These are phyloP conservation scores for Cantharis nigra DNA, from an alignment of 2,888 invertebrate genomes.

Conservation along the genomic window DNA sequence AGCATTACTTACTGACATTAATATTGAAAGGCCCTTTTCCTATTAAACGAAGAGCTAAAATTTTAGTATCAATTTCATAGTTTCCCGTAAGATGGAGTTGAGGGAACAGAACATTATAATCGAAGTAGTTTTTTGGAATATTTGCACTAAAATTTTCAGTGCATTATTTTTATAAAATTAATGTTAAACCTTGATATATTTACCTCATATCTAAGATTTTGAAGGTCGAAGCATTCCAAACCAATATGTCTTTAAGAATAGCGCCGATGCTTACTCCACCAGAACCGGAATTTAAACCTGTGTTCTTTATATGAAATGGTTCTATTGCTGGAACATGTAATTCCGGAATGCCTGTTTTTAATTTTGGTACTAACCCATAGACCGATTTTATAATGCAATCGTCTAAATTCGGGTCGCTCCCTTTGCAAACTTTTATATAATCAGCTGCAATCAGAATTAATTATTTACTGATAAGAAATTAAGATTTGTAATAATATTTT, in stretches of 20 bases:
- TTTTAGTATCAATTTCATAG: slow-evolving; percentile 10
- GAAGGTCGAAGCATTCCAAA: slow-evolving; percentile 65
- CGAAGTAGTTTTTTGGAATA: slow-evolving; percentile 6
- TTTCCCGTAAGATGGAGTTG: slow-evolving; percentile 2
- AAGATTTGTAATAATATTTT: too few relatives aligned
- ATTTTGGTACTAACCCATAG: neutral
- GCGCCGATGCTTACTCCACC: slow-evolving; percentile 49
- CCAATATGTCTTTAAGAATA: slow-evolving; percentile 43
- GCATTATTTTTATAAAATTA: neutral
- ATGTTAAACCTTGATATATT: neutral
- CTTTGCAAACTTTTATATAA: slow-evolving; percentile 2
- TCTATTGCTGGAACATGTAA: slow-evolving; percentile 4
- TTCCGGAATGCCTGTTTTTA: slow-evolving; percentile 8
- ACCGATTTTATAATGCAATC: slow-evolving; percentile 9
- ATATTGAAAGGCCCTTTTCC: slow-evolving; percentile 13
- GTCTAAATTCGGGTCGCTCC: neutral
- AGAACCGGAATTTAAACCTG: slow-evolving; percentile 61
- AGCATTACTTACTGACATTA: slow-evolving; percentile 13
- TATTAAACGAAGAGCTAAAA: slow-evolving; percentile 6
- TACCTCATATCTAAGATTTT: slow-evolving; percentile 64
- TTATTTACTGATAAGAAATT: too few relatives aligned
- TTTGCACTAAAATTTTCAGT: slow-evolving; percentile 5
- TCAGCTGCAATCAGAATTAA: neutral
- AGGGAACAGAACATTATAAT: slow-evolving; percentile 2
- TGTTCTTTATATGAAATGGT: slow-evolving; percentile 55